phyloP scores from a whole-genome alignment of 2,888 invertebrate genomes.

The Melinaea marsaeus region DNA sequence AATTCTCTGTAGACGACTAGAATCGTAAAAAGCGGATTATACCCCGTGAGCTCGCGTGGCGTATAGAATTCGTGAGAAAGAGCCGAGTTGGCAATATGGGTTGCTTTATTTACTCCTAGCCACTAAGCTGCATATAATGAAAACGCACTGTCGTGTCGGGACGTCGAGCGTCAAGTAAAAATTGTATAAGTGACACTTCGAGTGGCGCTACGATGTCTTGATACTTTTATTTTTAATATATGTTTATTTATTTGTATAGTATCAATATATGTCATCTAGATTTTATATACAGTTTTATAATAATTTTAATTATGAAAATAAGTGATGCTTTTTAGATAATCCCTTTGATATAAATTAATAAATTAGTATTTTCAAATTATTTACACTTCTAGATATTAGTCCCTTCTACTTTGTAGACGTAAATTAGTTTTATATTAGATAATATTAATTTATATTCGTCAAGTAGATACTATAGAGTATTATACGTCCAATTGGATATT shows the following conservation, averaged over 20 bases:
- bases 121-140: conserved; percentile 78
- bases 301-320: too few species aligned
- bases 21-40: conserved; percentile 78
- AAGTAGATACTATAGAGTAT: too few species aligned
- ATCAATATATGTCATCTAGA: too few species aligned
- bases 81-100: conserved; percentile 71
- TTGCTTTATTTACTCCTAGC: conserved; percentile 71
- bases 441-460: too few species aligned
- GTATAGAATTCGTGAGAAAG: conserved; percentile 71
- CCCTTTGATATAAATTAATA: too few species aligned
- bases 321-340: too few species aligned
- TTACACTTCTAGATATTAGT: too few species aligned
- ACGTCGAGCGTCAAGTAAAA: conserved; percentile 66
- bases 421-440: too few species aligned
- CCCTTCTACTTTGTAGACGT: too few species aligned
- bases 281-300: too few species aligned
- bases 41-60: conserved; percentile 58
- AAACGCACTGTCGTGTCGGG: conserved; percentile 74
- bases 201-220: conserved; percentile 38
- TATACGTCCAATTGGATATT: not conserved
- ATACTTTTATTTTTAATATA: conserved; percentile 38
- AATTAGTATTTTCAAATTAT: too few species aligned
- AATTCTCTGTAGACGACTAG: conserved; percentile 70
- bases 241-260: not conserved
- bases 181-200: conserved; percentile 27